Evolutionary conservation across 2,797 vertebrate genomes (phyloP).

Genomic region (Sitta carolinensis): DNA sequence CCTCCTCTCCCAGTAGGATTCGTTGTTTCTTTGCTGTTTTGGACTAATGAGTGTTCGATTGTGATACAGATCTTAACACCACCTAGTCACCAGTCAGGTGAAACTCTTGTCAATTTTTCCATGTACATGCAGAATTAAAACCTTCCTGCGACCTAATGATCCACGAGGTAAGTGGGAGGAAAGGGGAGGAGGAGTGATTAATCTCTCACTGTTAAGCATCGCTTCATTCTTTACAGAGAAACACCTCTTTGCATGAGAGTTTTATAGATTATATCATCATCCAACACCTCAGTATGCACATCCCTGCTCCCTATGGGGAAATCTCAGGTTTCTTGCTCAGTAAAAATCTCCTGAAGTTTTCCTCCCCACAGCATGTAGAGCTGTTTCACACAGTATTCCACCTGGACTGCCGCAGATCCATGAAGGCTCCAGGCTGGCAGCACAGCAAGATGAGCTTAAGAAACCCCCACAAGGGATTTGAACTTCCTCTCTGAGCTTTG

Average conservation of each 20-base stretch:
- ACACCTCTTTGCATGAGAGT: background rate
- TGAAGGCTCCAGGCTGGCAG: background rate
- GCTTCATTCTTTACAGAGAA: conserved; percentile 35
- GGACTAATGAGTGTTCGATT: background rate
- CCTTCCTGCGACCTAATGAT: conserved; percentile 45
- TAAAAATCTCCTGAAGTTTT: background rate
- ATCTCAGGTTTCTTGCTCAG: background rate
- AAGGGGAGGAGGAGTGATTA: conserved; percentile 31
- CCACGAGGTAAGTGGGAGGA: conserved; percentile 11
- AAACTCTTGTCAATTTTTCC: background rate
- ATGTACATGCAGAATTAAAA: conserved; percentile 22
- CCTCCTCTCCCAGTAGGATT: background rate
- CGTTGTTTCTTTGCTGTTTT: background rate
- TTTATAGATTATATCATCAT: conserved; percentile 47
- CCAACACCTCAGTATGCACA: background rate
- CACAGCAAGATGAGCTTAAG: background rate
- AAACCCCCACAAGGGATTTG: background rate
- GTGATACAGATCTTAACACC: background rate
- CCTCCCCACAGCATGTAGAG: background rate
- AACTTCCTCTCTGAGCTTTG: background rate
- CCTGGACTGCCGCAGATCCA: background rate
- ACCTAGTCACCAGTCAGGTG: conserved; percentile 2
- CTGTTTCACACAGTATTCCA: background rate
- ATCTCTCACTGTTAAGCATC: conserved; percentile 31
- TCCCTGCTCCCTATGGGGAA: background rate